Evolutionary conservation across 1,140 invertebrate genomes (phyloP).

Genomic region (Heliconius melpomene): DNA sequence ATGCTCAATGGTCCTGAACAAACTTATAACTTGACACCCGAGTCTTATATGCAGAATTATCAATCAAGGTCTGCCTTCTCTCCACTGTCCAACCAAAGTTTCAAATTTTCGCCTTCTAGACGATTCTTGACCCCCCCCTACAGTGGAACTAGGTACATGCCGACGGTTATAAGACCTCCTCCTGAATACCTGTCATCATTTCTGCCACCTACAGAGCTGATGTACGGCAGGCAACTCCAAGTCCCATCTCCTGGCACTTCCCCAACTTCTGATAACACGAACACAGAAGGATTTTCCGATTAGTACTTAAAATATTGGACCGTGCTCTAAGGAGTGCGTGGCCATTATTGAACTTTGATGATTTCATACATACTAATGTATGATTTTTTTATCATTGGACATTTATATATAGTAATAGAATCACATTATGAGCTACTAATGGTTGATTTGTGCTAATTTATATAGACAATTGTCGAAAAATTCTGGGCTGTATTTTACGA

Average conservation of each 20-base stretch:
- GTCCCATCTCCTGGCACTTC: constrained; percentile 77
- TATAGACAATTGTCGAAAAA: background rate
- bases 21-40: constrained; percentile 66
- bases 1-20: constrained; percentile 86
- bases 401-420: background rate
- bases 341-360: constrained; percentile 10
- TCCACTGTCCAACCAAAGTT: constrained; percentile 83
- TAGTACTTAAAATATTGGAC: constrained; percentile 66
- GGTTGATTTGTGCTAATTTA: background rate
- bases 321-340: constrained; percentile 46
- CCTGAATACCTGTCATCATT: constrained; percentile 76
- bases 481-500: background rate
- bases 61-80: constrained; percentile 87
- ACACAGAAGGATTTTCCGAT: constrained; percentile 78
- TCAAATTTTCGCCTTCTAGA: constrained; percentile 81
- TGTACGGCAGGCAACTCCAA: constrained; percentile 73
- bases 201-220: constrained; percentile 72
- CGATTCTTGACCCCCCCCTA: constrained; percentile 90
- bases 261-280: constrained; percentile 78
- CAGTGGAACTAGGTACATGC: constrained; percentile 89
- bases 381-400: background rate
- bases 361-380: background rate
- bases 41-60: constrained; percentile 73
- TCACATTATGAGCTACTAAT: background rate
- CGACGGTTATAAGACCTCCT: constrained; percentile 87